phyloP scores from a whole-genome alignment of 64 coral and sea anemone species.

The Montipora capricornis region DNA sequence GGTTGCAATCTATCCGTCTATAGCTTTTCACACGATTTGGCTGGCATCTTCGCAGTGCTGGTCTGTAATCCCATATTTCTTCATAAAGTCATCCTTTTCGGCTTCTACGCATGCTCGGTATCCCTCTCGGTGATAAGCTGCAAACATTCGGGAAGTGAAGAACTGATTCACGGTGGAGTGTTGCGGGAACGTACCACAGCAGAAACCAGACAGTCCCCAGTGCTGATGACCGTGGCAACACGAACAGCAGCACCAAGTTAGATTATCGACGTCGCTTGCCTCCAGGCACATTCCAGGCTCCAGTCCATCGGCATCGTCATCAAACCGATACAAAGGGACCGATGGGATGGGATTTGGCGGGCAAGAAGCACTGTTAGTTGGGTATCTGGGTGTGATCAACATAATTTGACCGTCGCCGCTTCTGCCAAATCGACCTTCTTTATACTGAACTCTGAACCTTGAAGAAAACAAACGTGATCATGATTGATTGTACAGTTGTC shows the following conservation, averaged over 20 bases:
- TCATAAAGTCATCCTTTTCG: background rate
- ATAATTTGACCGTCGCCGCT: background rate
- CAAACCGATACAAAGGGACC: background rate
- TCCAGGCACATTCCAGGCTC: too few species aligned
- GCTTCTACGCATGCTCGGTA: conserved; percentile 31
- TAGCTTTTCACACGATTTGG: background rate
- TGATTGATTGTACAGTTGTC: background rate
- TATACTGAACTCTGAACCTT: conserved; percentile 80
- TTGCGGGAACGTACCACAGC: conserved; percentile 59
- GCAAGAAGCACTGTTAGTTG: conserved; percentile 38
- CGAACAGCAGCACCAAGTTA: too few species aligned
- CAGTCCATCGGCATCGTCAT: conserved; percentile 10
- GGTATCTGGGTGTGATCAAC: background rate
- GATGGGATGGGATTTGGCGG: conserved; percentile 7
- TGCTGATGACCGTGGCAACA: background rate
- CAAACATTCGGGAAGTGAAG: background rate
- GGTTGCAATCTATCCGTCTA: background rate
- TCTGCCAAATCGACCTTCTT: background rate
- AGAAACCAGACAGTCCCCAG: conserved; percentile 10
- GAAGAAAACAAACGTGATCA: too few species aligned
- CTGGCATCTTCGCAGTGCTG: background rate
- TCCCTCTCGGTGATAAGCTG: background rate
- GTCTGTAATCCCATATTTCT: background rate
- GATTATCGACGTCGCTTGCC: too few species aligned
- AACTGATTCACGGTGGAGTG: conserved; percentile 42